Evolutionary conservation across 2,113 vertebrate genomes (phyloP), one percentile per base, ranked within the genome.

Genomic region (Calyptomena viridis): DNA sequence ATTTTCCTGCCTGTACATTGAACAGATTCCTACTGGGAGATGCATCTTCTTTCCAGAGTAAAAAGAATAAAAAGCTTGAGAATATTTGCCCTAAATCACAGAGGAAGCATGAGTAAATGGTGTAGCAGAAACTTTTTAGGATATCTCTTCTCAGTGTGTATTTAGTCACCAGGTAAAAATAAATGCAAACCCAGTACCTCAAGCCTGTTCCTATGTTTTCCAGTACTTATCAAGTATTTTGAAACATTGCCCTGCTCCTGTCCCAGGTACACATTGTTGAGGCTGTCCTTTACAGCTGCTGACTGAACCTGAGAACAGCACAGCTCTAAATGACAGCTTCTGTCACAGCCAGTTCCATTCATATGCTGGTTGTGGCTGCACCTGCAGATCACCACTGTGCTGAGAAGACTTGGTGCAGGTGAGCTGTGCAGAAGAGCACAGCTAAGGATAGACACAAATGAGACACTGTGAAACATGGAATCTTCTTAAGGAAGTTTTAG

Each of bases 341-440:
- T 9, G 3, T 4, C 13, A 11, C 2, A 5, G 49, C 4, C 13
- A 35, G 3, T 9, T 73, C 31, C 28, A 17, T 20, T 4, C 46
- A 39, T 12, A 30, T 1, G 1, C 7, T 18, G 35, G 11, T 13
- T 31, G 31, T 1, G 2, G 12, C 35, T 33, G 9, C 52, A 11
- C 2, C 1, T 5, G 27, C 6, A 3, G 10, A 49, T 8, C 20
- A 52, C 8, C 11, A 12, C 11, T 6, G 27, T 0, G 0, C 46
- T 58, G 30, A 50, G 42, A 14, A 71, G 1, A 7, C 11, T 4
- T 4, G 6, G 28, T 5, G 28, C 3, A 1, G 13, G 4, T 23
- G 23, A 59, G 23, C 27, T 58, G 9, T 0, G 1, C 9, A 63
- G 42, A 35, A 44, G 14, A 25, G 12, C 19, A 20, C 11, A 46